Evolutionary conservation across 1,140 invertebrate species (phyloP).

Genomic region (Pseudomyrmex flavicornis): DNA sequence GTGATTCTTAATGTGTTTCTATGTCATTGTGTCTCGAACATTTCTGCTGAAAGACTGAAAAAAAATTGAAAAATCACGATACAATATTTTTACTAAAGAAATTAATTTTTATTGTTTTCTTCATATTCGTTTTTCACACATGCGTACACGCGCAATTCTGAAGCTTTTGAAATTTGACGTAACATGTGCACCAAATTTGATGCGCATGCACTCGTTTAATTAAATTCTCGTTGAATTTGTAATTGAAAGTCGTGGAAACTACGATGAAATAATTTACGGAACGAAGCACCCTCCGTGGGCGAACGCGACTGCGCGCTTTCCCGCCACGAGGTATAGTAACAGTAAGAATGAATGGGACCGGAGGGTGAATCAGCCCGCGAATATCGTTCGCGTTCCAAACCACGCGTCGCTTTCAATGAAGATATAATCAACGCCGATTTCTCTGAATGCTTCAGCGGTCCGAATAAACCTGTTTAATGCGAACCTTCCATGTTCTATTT

Average conservation of each 20-base stretch:
- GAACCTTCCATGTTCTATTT: neutral
- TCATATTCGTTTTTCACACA: neutral
- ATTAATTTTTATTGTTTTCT: neutral
- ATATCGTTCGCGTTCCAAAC: constrained; percentile 41
- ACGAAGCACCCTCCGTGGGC: neutral
- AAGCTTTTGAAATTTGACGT: neutral
- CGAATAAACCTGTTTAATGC: neutral
- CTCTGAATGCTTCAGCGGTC: neutral
- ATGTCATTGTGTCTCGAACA: too few species aligned
- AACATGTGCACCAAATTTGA: too few species aligned
- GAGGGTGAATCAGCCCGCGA: constrained; percentile 45
- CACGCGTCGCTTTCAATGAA: constrained; percentile 36
- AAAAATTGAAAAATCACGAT: neutral
- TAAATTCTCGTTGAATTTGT: constrained; percentile 35
- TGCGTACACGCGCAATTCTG: neutral
- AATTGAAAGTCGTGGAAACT: constrained; percentile 32
- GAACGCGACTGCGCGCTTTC: constrained; percentile 48
- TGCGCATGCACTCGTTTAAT: neutral
- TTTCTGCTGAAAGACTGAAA: neutral
- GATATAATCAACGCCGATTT: neutral
- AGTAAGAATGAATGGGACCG: constrained; percentile 45
- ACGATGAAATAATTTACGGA: constrained; percentile 45
- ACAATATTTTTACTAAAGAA: neutral
- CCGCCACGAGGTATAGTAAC: constrained; percentile 53
- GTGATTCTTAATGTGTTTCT: neutral